These are phyloP conservation scores for Chiroxiphia lanceolata DNA, from an alignment of 2,797 vertebrate genomes.

Conservation along the genomic window DNA sequence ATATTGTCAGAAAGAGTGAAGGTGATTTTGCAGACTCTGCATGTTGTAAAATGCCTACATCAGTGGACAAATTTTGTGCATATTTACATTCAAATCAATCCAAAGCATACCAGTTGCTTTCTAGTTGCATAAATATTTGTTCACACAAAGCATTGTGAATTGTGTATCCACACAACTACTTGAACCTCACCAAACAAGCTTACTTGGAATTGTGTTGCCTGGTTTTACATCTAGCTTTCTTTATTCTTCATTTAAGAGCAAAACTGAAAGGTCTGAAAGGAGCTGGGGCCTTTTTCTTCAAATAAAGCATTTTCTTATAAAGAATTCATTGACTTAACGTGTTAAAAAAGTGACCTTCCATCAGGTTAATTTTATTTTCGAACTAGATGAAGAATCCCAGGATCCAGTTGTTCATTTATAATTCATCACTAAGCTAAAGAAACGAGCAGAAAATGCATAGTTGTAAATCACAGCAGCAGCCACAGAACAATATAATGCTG, in stretches of 20 bases:
- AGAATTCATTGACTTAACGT: constrained; percentile 21
- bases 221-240: background rate
- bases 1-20: background rate
- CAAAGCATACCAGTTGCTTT: background rate
- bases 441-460: constrained; percentile 36
- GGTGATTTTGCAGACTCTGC: background rate
- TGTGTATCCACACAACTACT: background rate
- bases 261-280: background rate
- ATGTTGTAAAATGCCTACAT: background rate
- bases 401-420: constrained; percentile 63
- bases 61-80: background rate
- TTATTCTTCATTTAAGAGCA: background rate
- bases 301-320: background rate
- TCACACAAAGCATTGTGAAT: background rate
- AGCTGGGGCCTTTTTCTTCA: background rate
- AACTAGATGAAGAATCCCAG: constrained; percentile 38
- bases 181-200: background rate
- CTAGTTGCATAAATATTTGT: background rate
- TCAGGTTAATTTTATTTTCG: constrained; percentile 54
- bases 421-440: constrained; percentile 53
- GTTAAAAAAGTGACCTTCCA: background rate
- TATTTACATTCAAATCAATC: background rate
- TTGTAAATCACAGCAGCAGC: constrained; percentile 19
- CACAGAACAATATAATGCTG: background rate
- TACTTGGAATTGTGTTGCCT: background rate